Percentiles rank a stretch among this genome's conserved stretches.
phyloP scores from a whole-genome alignment of 2,113 vertebrate species.

The Chrysemys picta region DNA sequence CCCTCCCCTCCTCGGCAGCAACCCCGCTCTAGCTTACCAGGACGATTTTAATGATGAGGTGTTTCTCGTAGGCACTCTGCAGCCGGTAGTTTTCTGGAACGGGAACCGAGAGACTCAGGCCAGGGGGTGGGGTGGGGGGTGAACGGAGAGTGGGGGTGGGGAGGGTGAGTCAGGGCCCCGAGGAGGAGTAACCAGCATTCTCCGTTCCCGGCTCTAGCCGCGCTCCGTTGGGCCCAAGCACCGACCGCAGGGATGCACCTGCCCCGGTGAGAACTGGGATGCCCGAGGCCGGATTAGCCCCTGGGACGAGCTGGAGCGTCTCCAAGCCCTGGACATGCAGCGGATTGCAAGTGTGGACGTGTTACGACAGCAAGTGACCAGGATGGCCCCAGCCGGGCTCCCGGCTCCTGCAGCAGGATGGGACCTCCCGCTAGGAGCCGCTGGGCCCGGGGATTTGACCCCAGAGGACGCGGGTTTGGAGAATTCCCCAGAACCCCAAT shows the following conservation, averaged over 20 bases:
- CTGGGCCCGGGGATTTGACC: neutral
- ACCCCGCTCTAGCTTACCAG: conserved; percentile 85
- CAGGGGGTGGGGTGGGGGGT: neutral
- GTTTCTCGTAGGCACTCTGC: conserved; percentile 98
- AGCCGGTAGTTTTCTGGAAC: conserved; percentile 94
- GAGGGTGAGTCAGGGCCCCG: neutral
- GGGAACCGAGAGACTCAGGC: accelerated
- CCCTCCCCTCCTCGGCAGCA: neutral
- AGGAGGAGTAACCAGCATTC: neutral
- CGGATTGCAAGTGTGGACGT: neutral
- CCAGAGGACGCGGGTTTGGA: neutral
- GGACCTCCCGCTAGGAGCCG: neutral
- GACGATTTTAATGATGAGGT: conserved; percentile 98
- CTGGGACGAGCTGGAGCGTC: neutral
- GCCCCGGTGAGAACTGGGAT: neutral
- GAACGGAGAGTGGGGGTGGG: neutral
- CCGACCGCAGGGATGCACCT: no score
- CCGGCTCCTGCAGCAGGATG: neutral
- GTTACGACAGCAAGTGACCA: neutral
- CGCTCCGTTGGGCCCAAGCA: neutral
- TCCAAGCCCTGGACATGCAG: neutral
- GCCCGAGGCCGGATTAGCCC: neutral
- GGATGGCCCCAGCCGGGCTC: no score
- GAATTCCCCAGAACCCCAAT: no score
- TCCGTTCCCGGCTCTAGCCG: neutral